Conservation (phyloP, 1,140 invertebrate genomes). For the Asobara japonica region DNA sequence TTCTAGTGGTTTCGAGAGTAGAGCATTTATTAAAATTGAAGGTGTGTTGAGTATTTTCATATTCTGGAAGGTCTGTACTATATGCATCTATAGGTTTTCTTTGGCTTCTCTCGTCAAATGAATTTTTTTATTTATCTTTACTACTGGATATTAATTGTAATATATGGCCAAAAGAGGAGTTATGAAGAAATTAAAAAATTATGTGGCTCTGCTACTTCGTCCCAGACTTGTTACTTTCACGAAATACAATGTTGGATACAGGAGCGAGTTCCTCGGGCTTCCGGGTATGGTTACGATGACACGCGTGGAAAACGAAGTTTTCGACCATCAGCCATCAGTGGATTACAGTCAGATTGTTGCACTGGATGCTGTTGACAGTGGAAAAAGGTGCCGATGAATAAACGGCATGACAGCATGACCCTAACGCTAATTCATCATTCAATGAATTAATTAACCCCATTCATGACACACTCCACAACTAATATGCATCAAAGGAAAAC, state of each 20-base stretch:
- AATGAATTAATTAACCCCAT: slow-evolving; percentile 19
- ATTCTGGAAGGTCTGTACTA: too few relatives aligned
- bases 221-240: slow-evolving; percentile 22
- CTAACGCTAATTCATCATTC: slow-evolving; percentile 26
- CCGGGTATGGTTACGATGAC: slow-evolving; percentile 64
- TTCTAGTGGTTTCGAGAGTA: background rate
- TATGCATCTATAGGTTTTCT: too few relatives aligned
- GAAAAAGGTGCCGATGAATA: slow-evolving; percentile 58
- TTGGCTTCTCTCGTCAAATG: too few relatives aligned
- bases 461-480: background rate
- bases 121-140: too few relatives aligned
- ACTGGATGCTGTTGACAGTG: slow-evolving; percentile 56
- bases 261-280: slow-evolving; percentile 64
- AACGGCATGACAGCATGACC: slow-evolving; percentile 50
- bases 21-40: slow-evolving; percentile 17
- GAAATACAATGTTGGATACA: slow-evolving; percentile 44
- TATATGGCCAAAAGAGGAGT: too few relatives aligned
- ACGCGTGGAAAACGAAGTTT: slow-evolving; percentile 60
- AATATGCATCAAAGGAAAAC: background rate
- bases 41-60: background rate
- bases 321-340: slow-evolving; percentile 52
- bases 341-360: slow-evolving; percentile 51
- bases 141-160: too few relatives aligned
- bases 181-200: too few relatives aligned
- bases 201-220: too few relatives aligned